Evolutionary conservation across 2,888 invertebrate genomes (phyloP).

Genomic region (Hypsopygia costalis): DNA sequence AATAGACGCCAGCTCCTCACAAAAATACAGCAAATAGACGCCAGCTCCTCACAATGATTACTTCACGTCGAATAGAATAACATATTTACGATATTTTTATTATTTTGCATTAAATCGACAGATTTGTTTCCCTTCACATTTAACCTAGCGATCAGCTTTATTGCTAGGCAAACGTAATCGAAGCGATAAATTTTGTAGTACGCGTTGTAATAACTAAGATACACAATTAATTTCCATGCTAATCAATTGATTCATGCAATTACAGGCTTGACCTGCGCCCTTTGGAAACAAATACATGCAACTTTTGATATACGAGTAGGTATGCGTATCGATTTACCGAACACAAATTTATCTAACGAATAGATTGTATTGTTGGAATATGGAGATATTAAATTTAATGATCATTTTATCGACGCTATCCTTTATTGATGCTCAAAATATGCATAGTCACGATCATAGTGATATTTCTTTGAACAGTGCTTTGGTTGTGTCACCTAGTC

Average conservation of each 20-base stretch:
- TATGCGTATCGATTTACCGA: neutral
- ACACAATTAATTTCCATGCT: constrained; percentile 53
- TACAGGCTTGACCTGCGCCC: constrained; percentile 49
- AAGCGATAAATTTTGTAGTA: constrained; percentile 36
- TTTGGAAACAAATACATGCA: constrained; percentile 26
- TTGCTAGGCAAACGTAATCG: constrained; percentile 29
- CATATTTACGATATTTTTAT: neutral
- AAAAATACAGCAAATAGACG: too few species aligned
- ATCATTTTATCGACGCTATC: too few species aligned
- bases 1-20: too few species aligned
- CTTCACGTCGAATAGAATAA: too few species aligned
- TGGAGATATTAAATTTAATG: neutral
- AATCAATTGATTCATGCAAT: constrained; percentile 60
- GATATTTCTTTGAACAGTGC: too few species aligned
- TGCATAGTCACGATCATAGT: too few species aligned
- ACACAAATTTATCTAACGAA: neutral
- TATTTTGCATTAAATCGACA: constrained; percentile 14
- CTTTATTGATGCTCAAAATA: too few species aligned
- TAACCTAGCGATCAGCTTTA: constrained; percentile 24
- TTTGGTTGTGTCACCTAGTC: too few species aligned
- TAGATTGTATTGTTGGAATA: neutral
- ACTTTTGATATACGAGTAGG: constrained; percentile 11
- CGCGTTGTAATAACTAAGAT: constrained; percentile 29
- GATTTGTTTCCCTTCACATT: constrained; percentile 32
- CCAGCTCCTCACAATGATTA: too few species aligned